Evolutionary conservation across 2,888 invertebrate genomes (phyloP).

Genomic region (Hyppa rectilinea): DNA sequence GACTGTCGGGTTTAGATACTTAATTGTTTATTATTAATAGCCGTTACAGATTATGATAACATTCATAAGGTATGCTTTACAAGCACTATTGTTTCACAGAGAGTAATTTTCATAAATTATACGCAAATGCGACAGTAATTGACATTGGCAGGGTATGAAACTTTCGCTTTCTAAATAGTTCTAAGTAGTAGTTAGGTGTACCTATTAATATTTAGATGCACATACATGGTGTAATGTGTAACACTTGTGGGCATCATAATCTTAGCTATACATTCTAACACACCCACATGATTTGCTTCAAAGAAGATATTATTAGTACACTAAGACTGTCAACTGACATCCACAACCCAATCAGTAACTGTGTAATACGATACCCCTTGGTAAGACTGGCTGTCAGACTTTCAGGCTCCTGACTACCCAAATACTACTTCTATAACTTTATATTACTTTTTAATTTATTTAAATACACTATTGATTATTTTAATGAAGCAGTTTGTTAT

Average conservation of each 20-base stretch:
- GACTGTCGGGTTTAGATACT: background rate
- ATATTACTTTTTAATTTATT: too few species aligned
- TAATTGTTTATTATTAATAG: slow-evolving; percentile 1
- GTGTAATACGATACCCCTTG: too few species aligned
- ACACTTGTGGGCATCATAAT: background rate
- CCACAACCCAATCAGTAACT: too few species aligned
- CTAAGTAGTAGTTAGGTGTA: too few species aligned
- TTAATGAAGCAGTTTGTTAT: slow-evolving; percentile 1
- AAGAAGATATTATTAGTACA: background rate
- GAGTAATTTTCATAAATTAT: slow-evolving; percentile 23
- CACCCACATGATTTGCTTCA: background rate
- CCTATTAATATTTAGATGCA: too few species aligned
- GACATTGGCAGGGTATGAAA: slow-evolving; percentile 1
- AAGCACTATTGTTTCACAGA: slow-evolving; percentile 16
- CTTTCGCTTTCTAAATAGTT: background rate
- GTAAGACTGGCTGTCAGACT: too few species aligned
- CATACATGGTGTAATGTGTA: background rate
- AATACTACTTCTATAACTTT: too few species aligned
- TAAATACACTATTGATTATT: slow-evolving; percentile 1
- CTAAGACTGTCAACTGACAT: too few species aligned
- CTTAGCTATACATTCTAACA: background rate
- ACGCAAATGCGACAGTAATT: background rate
- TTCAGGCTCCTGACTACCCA: too few species aligned
- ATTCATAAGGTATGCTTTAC: background rate
- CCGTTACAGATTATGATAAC: slow-evolving; percentile 3